Percentiles rank a stretch among this genome's conserved stretches.
Evolutionary conservation across 2,797 vertebrate species (phyloP).

Genomic region (Nannoperca australis): DNA sequence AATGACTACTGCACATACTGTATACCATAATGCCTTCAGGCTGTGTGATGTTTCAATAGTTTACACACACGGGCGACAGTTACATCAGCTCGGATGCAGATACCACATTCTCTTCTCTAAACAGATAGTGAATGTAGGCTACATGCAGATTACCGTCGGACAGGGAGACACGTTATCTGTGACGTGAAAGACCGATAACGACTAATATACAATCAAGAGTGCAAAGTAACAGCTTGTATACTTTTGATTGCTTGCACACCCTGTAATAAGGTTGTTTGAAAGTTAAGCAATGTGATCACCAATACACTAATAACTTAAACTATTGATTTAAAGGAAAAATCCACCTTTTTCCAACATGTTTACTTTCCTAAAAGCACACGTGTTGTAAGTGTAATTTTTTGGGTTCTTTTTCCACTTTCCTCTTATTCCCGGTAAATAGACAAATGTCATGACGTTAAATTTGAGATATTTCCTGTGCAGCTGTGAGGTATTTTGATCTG

Average conservation of each 20-base stretch:
- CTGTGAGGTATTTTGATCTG: not conserved
- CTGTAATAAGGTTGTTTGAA: slow-evolving; percentile 19
- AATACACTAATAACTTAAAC: not conserved
- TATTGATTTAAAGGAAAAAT: slow-evolving; percentile 10
- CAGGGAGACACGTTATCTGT: slow-evolving; percentile 51
- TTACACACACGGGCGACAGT: slow-evolving; percentile 9
- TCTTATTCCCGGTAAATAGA: not conserved
- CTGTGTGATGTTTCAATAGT: slow-evolving; percentile 31
- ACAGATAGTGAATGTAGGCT: slow-evolving; percentile 7
- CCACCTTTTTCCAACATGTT: not conserved
- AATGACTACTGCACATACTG: slow-evolving; percentile 18
- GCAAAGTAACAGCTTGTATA: slow-evolving; percentile 61
- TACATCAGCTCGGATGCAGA: slow-evolving; percentile 23
- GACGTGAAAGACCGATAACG: slow-evolving; percentile 24
- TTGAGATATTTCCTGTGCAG: not conserved
- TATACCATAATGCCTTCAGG: slow-evolving; percentile 26
- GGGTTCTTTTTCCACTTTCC: not conserved
- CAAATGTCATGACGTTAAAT: not conserved
- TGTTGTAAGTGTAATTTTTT: not conserved
- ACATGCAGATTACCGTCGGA: slow-evolving; percentile 31
- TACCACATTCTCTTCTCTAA: slow-evolving; percentile 22
- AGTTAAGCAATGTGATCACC: slow-evolving; percentile 8
- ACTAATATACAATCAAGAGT: slow-evolving; percentile 36
- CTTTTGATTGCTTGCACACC: slow-evolving; percentile 5
- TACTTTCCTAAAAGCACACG: not conserved